Evolutionary conservation across 2,113 vertebrate genomes (phyloP).

Genomic region (Vulpes ferrilata): DNA sequence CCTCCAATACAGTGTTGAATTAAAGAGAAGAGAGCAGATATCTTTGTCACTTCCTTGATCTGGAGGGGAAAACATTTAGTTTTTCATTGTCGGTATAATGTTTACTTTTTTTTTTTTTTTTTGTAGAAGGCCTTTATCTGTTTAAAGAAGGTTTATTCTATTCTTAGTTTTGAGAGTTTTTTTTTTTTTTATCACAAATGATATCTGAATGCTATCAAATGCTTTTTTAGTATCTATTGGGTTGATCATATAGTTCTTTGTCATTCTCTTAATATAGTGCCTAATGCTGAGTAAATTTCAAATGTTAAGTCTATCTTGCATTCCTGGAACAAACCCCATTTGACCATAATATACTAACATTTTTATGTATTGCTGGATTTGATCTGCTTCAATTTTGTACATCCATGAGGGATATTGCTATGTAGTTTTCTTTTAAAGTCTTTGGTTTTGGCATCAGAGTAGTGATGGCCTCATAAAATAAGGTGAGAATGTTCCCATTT

Average conservation of each 20-base stretch:
- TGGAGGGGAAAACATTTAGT: neutral
- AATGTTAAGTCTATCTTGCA: constrained; percentile 3
- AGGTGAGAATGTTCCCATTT: neutral
- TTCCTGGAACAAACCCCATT: neutral
- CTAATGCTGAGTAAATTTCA: neutral
- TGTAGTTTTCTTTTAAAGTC: constrained; percentile 30
- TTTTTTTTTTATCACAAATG: neutral
- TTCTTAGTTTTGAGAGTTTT: neutral
- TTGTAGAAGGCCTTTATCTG: neutral
- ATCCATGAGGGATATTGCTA: neutral
- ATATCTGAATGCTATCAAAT: constrained; percentile 34
- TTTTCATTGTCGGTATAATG: constrained; percentile 32
- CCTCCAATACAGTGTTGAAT: neutral
- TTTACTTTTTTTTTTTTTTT: neutral
- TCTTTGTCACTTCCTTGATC: constrained; percentile 25
- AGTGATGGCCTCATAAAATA: neutral
- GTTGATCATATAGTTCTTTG: constrained; percentile 3
- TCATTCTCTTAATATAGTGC: neutral
- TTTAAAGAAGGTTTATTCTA: constrained; percentile 22
- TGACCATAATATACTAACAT: neutral
- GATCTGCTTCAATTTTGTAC: constrained; percentile 16
- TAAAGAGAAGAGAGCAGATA: neutral
- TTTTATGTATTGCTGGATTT: constrained; percentile 11
- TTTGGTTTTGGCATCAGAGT: neutral
- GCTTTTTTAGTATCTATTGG: constrained; percentile 6